A percentile compares a stretch with the other conserved stretches of the same genome.
Conservation (phyloP, 2,113 vertebrate genomes). For the Struthio camelus region DNA sequence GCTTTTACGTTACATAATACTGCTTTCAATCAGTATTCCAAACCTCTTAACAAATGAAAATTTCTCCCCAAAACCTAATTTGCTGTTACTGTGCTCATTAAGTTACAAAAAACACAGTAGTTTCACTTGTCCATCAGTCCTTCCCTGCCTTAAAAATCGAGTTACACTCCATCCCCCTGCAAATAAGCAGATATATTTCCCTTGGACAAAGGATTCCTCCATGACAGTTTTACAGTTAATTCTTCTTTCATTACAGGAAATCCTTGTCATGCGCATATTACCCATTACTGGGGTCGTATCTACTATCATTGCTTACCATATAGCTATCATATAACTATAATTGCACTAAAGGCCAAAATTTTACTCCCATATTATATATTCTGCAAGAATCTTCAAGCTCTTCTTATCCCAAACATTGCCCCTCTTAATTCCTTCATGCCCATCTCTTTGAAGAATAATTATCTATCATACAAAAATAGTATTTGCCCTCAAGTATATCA, state of each 20-base stretch:
- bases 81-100: not conserved
- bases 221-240: slow-evolving; percentile 36
- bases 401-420: not conserved
- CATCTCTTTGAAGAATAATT: slow-evolving; percentile 15
- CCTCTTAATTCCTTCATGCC: not conserved
- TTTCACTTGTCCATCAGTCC: not conserved
- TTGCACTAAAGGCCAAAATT: not conserved
- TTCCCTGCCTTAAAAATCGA: not conserved
- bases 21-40: slow-evolving; percentile 7
- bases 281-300: not conserved
- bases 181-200: not conserved
- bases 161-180: not conserved
- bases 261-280: slow-evolving; percentile 28
- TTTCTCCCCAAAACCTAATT: not conserved
- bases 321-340: not conserved
- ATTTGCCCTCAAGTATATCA: not conserved
- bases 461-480: not conserved
- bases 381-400: slow-evolving; percentile 9
- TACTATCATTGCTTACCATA: not conserved
- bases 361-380: not conserved
- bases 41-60: slow-evolving; percentile 30
- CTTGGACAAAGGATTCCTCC: not conserved
- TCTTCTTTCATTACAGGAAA: slow-evolving; percentile 64
- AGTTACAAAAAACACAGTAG: not conserved
- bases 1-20: not conserved